Conservation (phyloP, 2,888 invertebrate genomes). For the Spisula solida region DNA sequence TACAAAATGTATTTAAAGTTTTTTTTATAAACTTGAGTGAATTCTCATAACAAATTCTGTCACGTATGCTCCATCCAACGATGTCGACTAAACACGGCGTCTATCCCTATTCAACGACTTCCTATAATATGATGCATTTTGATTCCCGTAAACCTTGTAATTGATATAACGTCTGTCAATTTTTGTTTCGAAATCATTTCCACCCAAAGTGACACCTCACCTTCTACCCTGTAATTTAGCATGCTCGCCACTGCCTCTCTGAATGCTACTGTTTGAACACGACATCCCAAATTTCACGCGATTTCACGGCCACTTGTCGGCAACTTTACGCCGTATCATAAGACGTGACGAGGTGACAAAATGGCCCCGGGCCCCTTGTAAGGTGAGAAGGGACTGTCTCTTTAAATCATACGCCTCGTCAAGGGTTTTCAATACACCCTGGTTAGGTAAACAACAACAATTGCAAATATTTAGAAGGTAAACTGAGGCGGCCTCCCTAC, state of each 20-base stretch:
- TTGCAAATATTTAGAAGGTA: conserved; percentile 72
- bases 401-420: conserved; percentile 55
- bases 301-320: conserved; percentile 67
- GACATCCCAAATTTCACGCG: conserved; percentile 61
- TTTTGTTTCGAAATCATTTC: conserved; percentile 50
- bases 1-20: too few relatives aligned
- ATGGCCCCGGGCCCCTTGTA: conserved; percentile 48
- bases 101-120: not conserved
- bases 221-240: conserved; percentile 60
- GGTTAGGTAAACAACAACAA: conserved; percentile 64
- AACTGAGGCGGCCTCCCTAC: conserved; percentile 61
- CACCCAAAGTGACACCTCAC: conserved; percentile 43
- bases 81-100: not conserved
- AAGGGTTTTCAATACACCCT: conserved; percentile 44
- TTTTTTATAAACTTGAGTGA: too few relatives aligned
- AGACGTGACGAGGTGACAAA: conserved; percentile 67
- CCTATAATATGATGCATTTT: not conserved
- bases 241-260: conserved; percentile 45
- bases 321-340: conserved; percentile 49
- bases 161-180: conserved; percentile 38
- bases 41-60: too few relatives aligned
- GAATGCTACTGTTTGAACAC: conserved; percentile 57
- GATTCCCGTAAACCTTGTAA: not conserved
- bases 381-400: conserved; percentile 59
- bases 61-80: too few relatives aligned